Evolutionary conservation across 2,888 invertebrate genomes (phyloP), one percentile per base, ranked within the genome.

Genomic region (Rhyacophila evoluta): DNA sequence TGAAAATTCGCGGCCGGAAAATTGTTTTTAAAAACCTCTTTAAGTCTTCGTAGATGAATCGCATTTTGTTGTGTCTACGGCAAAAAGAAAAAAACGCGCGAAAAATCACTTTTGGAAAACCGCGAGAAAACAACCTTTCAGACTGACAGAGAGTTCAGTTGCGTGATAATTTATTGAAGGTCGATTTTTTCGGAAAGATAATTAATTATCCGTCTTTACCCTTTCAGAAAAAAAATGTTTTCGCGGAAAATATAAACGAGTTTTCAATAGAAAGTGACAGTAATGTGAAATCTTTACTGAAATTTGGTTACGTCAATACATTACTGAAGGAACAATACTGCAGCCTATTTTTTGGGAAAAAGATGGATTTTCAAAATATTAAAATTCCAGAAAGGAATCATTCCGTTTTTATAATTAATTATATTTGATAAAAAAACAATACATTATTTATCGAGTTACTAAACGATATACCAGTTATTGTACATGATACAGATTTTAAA

Each of bases 11-110:
- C 71, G 76, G 41, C 27, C 39, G 33, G 70, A 70, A 75, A 76
- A 76, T 76, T 76, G 71, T 76, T 76, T 76, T 71, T 25, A 27
- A 76, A 72, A 68, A 29, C n/a, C 55, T 36, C 36, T 76, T 71
- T 28, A 69, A 15, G 69, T 29, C 29, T 25, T 19, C 19, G 19
- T 55, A 55, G 55, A 55, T 55, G 55, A 55, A 55, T 55, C 55
- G 55, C 55, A 55, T 55, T 55, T 55, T 55, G 55, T 55, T 55
- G 55, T 55, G 55, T 55, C 55, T 55, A 55, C 55, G 19, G 12
- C 19, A 19, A 55, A 55, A 25, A 55, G 55, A 10, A 55, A 55
- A n/a, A 19, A 55, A 19, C 55, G 55, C 55, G 55, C 19, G 55
- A 55, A 55, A 55, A 55, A 55, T 55, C 55, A 55, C 55, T 55